phyloP scores from a whole-genome alignment of 2,888 invertebrate genomes.

The Lucinisca nassula region DNA sequence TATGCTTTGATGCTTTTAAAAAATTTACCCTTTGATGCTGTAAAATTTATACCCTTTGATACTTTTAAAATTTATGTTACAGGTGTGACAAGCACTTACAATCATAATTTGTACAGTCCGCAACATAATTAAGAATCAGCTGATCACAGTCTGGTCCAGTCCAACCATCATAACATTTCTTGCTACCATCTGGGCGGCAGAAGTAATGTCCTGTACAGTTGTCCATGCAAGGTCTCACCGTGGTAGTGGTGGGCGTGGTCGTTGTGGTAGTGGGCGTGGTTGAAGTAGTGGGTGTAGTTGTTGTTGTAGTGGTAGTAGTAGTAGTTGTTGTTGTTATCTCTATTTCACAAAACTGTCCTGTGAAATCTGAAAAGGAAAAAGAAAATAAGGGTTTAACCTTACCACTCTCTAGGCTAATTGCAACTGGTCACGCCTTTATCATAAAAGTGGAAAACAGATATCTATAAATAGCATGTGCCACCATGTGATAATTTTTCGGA shows the following conservation, averaged over 20 bases:
- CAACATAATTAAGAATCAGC: conserved; percentile 13
- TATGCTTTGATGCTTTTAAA: too few species aligned
- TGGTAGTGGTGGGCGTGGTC: not conserved
- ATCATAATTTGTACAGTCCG: conserved; percentile 30
- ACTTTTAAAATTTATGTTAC: not conserved
- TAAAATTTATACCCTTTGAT: too few species aligned
- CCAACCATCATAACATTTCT: conserved; percentile 38
- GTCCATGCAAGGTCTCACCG: not conserved
- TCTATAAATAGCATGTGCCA: too few species aligned
- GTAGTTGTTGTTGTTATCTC: conserved; percentile 6
- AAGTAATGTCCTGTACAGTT: conserved; percentile 31
- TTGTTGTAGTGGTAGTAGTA: conserved; percentile 5
- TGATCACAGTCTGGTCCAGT: conserved; percentile 35
- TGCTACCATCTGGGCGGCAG: conserved; percentile 31
- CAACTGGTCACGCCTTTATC: too few species aligned
- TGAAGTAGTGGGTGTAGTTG: conserved; percentile 16
- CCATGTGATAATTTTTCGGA: too few species aligned
- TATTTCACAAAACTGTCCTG: not conserved
- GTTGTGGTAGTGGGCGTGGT: not conserved
- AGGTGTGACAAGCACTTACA: conserved; percentile 23
- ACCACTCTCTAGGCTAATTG: too few species aligned
- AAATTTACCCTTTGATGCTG: too few species aligned
- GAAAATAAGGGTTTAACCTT: too few species aligned
- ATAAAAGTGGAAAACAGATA: too few species aligned
- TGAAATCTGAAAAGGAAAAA: not conserved